These are phyloP conservation scores for Pteronura brasiliensis DNA, from an alignment of 2,113 vertebrate genomes.

Conservation along the genomic window DNA sequence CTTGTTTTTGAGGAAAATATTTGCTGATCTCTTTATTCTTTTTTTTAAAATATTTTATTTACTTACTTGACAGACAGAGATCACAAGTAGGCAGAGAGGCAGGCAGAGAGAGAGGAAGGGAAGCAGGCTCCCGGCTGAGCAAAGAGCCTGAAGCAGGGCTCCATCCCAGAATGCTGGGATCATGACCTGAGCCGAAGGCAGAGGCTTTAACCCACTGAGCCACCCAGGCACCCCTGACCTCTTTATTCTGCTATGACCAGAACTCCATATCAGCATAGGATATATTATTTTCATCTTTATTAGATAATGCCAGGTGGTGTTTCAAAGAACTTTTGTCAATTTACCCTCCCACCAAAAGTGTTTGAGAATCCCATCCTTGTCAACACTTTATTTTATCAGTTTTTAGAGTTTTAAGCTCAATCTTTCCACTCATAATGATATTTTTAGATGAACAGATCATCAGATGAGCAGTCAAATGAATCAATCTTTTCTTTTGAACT, in stretches of 20 bases:
- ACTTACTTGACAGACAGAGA: too few species aligned
- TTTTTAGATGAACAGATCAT: background rate
- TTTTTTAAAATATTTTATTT: too few species aligned
- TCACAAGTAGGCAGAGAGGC: too few species aligned
- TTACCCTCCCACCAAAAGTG: background rate
- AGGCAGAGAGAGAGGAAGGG: too few species aligned
- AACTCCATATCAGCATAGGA: background rate
- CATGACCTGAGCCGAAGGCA: too few species aligned
- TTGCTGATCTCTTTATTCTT: background rate
- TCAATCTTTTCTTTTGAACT: background rate
- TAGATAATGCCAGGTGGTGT: background rate
- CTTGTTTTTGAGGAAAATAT: background rate
- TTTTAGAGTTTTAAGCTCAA: background rate
- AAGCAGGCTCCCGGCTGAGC: too few species aligned
- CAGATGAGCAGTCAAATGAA: background rate
- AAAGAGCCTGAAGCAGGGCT: too few species aligned
- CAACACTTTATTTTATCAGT: background rate
- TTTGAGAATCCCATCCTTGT: background rate
- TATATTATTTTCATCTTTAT: background rate
- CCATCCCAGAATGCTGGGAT: too few species aligned
- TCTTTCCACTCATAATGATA: background rate
- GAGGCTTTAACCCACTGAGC: too few species aligned
- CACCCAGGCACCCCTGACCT: background rate
- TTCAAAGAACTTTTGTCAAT: background rate
- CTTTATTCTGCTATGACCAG: background rate